Evolutionary conservation across 2,113 vertebrate genomes (phyloP).

Genomic region (Diadophis punctatus): DNA sequence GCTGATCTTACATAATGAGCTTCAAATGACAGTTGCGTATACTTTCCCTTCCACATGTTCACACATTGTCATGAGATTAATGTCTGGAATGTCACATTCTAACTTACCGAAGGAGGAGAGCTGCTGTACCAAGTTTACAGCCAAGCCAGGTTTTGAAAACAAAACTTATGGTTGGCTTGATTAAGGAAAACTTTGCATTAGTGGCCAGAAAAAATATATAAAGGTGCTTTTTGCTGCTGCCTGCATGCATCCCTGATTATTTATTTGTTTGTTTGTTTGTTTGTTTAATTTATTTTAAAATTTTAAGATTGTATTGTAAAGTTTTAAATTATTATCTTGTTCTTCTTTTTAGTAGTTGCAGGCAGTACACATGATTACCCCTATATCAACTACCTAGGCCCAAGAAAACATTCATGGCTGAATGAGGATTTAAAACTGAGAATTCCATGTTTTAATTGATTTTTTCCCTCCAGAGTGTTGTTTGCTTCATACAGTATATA

Average conservation of each 20-base stretch:
- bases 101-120: not conserved
- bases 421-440: not conserved
- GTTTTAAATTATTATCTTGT: not conserved
- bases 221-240: not conserved
- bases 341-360: not conserved
- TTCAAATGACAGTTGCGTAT: not conserved
- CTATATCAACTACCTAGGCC: no score
- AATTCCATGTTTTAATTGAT: not conserved
- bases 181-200: not conserved
- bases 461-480: not conserved
- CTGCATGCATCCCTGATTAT: not conserved
- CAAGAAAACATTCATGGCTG: not conserved
- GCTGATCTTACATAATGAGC: not conserved
- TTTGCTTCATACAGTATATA: not conserved
- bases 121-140: not conserved
- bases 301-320: not conserved
- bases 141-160: not conserved
- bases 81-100: not conserved
- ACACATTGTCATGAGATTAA: not conserved
- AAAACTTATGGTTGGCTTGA: not conserved
- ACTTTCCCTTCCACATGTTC: not conserved
- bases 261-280: no score
- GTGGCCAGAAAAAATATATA: not conserved
- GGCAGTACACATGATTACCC: not conserved
- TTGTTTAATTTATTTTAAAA: no score